These are phyloP conservation scores for Phaethon lepturus DNA, from an alignment of 2,113 vertebrate genomes.

Conservation along the genomic window DNA sequence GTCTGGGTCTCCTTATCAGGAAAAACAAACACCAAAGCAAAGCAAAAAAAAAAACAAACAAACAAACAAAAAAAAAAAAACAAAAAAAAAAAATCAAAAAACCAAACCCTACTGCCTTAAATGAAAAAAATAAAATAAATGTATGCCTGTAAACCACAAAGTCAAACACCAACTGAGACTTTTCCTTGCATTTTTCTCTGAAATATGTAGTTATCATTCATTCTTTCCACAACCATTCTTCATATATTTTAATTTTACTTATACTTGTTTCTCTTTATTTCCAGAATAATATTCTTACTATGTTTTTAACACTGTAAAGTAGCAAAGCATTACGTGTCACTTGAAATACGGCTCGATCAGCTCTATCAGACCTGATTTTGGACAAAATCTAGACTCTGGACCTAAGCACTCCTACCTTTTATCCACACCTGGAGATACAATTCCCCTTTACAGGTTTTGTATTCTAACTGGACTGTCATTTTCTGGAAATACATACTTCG, in stretches of 20 bases:
- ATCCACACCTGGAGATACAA: neutral
- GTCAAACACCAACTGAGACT: neutral
- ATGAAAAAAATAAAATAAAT: neutral
- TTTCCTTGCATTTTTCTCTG: neutral
- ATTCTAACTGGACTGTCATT: neutral
- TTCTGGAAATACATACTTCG: neutral
- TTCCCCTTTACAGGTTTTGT: neutral
- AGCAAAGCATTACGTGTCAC: neutral
- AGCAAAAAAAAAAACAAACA: fast-evolving
- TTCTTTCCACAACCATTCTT: neutral
- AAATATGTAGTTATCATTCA: neutral
- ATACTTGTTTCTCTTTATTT: neutral
- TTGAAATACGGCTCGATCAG: neutral
- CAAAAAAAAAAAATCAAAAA: neutral
- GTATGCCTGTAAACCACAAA: neutral
- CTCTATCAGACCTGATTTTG: neutral
- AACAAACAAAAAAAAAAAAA: neutral
- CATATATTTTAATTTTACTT: neutral
- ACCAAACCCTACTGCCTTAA: neutral
- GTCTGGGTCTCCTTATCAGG: neutral
- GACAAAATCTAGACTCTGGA: neutral
- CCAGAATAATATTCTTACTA: neutral
- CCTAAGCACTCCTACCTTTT: neutral
- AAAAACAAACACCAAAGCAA: too few relatives aligned
- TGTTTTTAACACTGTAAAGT: neutral